Conservation (phyloP, 2,888 invertebrate species). For the Megastigmus dorsalis region DNA sequence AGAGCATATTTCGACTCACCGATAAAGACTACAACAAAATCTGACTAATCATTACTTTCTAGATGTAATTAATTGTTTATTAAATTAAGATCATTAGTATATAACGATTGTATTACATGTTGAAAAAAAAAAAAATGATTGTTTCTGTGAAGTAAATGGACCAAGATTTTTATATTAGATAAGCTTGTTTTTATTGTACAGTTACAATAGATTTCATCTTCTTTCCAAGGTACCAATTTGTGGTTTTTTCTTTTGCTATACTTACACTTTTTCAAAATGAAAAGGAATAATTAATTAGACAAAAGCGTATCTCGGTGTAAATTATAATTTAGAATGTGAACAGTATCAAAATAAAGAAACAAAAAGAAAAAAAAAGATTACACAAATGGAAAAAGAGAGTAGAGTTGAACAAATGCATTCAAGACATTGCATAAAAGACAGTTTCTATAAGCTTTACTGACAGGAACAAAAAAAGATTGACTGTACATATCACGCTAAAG, state of each 20-base stretch:
- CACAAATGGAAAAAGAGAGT: constrained; percentile 14
- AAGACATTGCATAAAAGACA: not conserved
- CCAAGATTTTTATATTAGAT: constrained; percentile 52
- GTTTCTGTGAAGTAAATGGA: constrained; percentile 40
- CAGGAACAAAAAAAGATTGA: constrained; percentile 41
- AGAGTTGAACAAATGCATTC: constrained; percentile 25
- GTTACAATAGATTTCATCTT: constrained; percentile 51
- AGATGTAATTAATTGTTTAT: constrained; percentile 20
- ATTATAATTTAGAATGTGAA: constrained; percentile 10
- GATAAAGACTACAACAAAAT: constrained; percentile 61
- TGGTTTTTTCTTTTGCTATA: constrained; percentile 26
- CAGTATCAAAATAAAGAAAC: constrained; percentile 15
- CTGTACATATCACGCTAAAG: constrained; percentile 36
- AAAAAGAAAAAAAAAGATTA: constrained; percentile 26
- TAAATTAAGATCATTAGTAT: constrained; percentile 23
- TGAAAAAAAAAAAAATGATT: not conserved
- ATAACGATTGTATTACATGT: constrained; percentile 3
- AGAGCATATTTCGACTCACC: constrained; percentile 81
- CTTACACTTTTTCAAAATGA: constrained; percentile 29
- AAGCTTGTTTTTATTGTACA: constrained; percentile 55
- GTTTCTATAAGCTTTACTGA: constrained; percentile 1
- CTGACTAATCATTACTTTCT: constrained; percentile 59
- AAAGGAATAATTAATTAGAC: constrained; percentile 23
- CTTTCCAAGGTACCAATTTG: constrained; percentile 42
- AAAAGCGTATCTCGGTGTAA: constrained; percentile 10